Base-by-base conservation (phyloP, 2,888 invertebrate genomes). In the Neria commutata region DNA sequence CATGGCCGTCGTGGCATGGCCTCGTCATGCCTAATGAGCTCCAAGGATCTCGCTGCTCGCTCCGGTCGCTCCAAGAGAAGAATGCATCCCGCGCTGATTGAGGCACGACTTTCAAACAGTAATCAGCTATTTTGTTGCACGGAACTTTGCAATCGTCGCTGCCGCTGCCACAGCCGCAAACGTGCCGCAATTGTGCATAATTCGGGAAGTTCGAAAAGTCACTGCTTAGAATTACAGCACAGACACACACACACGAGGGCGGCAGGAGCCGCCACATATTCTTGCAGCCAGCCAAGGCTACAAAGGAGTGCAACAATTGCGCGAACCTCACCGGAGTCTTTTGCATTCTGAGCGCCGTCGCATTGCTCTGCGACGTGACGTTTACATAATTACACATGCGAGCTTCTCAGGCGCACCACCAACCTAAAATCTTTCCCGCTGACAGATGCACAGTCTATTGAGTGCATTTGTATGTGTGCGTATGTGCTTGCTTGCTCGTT, bases 391-490 rank as follows among this genome's bases (percentile, higher is more conserved):
- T 19, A 42, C 42, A 42, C 42, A 42, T 21, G 42, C 17, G 17
- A 17, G 14, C 42, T 19, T 42, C 6, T 37, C 37, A 8, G 6
- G 5, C 16, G 6, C n/a, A 8, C 4, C 11, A 4, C 37, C n/a
- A n/a, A 4, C 37, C 37, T n/a, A n/a, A n/a, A n/a, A n/a, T n/a
- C n/a, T n/a, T n/a, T n/a, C n/a, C n/a, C n/a, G n/a, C n/a, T n/a
- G n/a, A n/a, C n/a, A n/a, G n/a, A n/a, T n/a, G n/a, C n/a, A n/a
- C n/a, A n/a, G n/a, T 60, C 71, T 72, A 71, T 71, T 71, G 72
- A 71, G 71, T 71, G 72, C 72, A 65, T 62, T 67, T 65, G 72
- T 56, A 63, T 72, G 72, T 71, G 71, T 70, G 70, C 72, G 70
- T 71, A n/a, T n/a, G n/a, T n/a, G n/a, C n/a, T n/a, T n/a, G n/a